Evolutionary conservation across 2,113 vertebrate genomes (phyloP).

Genomic region (Dolichotis patagonum): DNA sequence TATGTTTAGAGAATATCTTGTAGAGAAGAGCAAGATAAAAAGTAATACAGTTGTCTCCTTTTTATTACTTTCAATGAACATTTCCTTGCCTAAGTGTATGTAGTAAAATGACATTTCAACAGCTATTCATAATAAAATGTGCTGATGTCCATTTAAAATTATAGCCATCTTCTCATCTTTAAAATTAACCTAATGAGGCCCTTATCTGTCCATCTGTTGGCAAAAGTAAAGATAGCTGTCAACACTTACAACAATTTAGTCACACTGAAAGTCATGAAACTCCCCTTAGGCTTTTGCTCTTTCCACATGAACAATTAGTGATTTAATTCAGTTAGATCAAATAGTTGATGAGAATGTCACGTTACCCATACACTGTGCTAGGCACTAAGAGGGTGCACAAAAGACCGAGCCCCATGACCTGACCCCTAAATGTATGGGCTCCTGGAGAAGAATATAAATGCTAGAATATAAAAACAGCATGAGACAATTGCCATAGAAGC

Average conservation of each 20-base stretch:
- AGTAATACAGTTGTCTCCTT: background rate
- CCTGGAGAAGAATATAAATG: background rate
- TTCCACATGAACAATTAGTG: background rate
- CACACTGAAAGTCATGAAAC: background rate
- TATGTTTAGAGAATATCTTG: background rate
- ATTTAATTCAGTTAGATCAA: background rate
- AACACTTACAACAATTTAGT: background rate
- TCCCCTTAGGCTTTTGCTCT: background rate
- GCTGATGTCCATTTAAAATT: background rate
- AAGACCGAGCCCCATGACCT: background rate
- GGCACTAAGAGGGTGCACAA: background rate
- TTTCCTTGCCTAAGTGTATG: background rate
- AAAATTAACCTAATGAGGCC: slow-evolving; percentile 48
- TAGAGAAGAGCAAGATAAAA: background rate
- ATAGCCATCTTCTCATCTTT: slow-evolving; percentile 21
- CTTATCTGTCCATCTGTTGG: slow-evolving; percentile 1
- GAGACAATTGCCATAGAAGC: background rate
- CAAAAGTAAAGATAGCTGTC: background rate
- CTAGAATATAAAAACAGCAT: background rate
- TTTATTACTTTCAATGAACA: background rate
- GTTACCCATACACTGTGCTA: background rate
- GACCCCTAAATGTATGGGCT: background rate
- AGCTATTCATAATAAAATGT: slow-evolving; percentile 32
- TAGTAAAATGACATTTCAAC: background rate
- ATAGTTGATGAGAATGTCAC: background rate